Percentiles rank a stretch among this genome's conserved stretches.
Evolutionary conservation across 2,113 vertebrate species (phyloP).

Genomic region (Triplophysa dalaica): DNA sequence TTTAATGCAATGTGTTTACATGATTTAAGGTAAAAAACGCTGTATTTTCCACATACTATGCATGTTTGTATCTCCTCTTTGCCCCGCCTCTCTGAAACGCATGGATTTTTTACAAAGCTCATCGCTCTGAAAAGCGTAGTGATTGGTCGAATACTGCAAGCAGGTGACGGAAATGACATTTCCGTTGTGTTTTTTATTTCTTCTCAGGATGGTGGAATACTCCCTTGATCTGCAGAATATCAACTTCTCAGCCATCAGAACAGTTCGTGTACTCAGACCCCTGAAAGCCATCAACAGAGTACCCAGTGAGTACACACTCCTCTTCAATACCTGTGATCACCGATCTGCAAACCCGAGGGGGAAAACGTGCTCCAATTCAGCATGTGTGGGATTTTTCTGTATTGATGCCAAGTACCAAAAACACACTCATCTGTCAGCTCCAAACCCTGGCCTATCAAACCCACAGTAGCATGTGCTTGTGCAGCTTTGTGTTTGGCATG

Average conservation of each 20-base stretch:
- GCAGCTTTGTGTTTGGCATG: slow-evolving; percentile 42
- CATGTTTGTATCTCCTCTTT: too few species aligned
- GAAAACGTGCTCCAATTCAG: not conserved
- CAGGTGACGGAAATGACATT: not conserved
- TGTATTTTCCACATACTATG: too few species aligned
- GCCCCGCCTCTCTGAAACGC: too few species aligned
- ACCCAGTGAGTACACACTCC: slow-evolving; percentile 83
- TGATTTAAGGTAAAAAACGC: too few species aligned
- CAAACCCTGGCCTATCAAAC: slow-evolving; percentile 11
- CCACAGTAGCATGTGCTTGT: not conserved
- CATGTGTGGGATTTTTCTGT: slow-evolving; percentile 6
- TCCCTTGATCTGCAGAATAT: slow-evolving; percentile 98
- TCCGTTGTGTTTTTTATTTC: not conserved
- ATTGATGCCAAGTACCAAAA: slow-evolving; percentile 10
- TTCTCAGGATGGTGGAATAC: slow-evolving; percentile 90
- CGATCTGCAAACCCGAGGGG: not conserved
- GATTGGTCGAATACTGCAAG: too few species aligned
- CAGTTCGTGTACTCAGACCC: slow-evolving; percentile 92
- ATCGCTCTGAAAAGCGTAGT: too few species aligned
- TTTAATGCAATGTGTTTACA: too few species aligned
- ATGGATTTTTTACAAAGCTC: too few species aligned
- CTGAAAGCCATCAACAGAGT: slow-evolving; percentile 99
- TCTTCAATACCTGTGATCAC: not conserved
- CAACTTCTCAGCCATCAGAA: slow-evolving; percentile 96
- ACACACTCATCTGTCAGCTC: not conserved